phyloP scores from a whole-genome alignment of 2,797 vertebrate genomes.

The Leptodactylus fallax region DNA sequence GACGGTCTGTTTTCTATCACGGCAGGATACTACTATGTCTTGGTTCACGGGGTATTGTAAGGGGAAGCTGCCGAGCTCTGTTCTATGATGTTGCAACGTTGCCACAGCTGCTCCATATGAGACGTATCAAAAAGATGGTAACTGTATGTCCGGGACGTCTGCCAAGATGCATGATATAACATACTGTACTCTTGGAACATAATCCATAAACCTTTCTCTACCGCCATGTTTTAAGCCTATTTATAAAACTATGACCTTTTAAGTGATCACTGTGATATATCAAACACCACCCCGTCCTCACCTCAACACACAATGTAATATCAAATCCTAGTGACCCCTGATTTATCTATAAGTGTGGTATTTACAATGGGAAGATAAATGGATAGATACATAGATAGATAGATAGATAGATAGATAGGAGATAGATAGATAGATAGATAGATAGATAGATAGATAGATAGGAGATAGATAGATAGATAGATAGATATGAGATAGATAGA shows the following conservation, averaged over 20 bases:
- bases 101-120: slow-evolving; percentile 45
- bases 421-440: neutral
- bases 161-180: slow-evolving; percentile 50
- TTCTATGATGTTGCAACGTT: slow-evolving; percentile 11
- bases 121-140: slow-evolving; percentile 54
- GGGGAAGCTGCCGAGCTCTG: neutral
- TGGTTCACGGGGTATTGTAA: neutral
- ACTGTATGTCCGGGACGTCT: slow-evolving; percentile 47
- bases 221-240: slow-evolving; percentile 53
- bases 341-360: neutral
- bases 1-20: slow-evolving; percentile 5
- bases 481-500: neutral
- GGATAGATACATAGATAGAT: no score
- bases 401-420: no score
- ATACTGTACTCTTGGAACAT: slow-evolving; percentile 49
- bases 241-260: slow-evolving; percentile 60
- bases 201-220: slow-evolving; percentile 50
- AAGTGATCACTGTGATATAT: slow-evolving; percentile 53
- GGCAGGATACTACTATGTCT: neutral
- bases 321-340: neutral
- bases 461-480: slow-evolving; percentile 12
- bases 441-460: slow-evolving; percentile 38
- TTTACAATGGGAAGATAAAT: neutral
- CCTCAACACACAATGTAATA: slow-evolving; percentile 22
- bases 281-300: slow-evolving; percentile 13